These are phyloP conservation scores for Zosterops lateralis DNA, from an alignment of 2,113 vertebrate species.

Conservation along the genomic window DNA sequence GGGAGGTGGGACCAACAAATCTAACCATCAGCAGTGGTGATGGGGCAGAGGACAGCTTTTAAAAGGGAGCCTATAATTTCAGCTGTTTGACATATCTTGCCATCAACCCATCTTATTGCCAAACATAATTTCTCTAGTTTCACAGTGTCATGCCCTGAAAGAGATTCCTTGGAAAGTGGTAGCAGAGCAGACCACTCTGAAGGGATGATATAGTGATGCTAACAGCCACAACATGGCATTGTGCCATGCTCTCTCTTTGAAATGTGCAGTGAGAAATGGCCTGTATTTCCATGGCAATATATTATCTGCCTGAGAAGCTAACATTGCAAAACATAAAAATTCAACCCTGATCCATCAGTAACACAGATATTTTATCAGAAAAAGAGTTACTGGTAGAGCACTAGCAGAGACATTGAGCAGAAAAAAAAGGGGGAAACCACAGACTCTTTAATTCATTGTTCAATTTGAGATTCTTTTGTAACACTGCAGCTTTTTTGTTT, in stretches of 20 bases:
- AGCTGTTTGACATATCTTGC: slow-evolving; percentile 29
- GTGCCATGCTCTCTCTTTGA: slow-evolving; percentile 43
- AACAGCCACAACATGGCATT: slow-evolving; percentile 53
- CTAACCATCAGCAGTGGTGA: background rate
- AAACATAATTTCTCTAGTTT: slow-evolving; percentile 49
- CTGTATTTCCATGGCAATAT: slow-evolving; percentile 22
- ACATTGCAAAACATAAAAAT: slow-evolving; percentile 12
- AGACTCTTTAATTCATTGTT: background rate
- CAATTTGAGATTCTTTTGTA: background rate
- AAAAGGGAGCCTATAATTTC: background rate
- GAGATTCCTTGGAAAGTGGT: slow-evolving; percentile 46
- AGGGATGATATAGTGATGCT: slow-evolving; percentile 41
- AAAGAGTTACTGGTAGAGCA: background rate
- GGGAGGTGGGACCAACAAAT: background rate
- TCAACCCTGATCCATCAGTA: background rate
- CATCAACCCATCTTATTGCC: slow-evolving; percentile 13
- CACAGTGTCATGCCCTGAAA: slow-evolving; percentile 7
- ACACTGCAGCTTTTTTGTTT: background rate
- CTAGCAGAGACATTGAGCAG: background rate
- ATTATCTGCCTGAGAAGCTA: slow-evolving; percentile 31
- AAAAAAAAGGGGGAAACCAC: background rate
- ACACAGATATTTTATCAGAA: slow-evolving; percentile 30
- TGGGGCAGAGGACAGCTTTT: background rate
- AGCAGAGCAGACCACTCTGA: slow-evolving; percentile 37
- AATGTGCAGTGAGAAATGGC: slow-evolving; percentile 17